phyloP scores from a whole-genome alignment of 2,888 invertebrate species.

The Hermaeophaga mercurialis region DNA sequence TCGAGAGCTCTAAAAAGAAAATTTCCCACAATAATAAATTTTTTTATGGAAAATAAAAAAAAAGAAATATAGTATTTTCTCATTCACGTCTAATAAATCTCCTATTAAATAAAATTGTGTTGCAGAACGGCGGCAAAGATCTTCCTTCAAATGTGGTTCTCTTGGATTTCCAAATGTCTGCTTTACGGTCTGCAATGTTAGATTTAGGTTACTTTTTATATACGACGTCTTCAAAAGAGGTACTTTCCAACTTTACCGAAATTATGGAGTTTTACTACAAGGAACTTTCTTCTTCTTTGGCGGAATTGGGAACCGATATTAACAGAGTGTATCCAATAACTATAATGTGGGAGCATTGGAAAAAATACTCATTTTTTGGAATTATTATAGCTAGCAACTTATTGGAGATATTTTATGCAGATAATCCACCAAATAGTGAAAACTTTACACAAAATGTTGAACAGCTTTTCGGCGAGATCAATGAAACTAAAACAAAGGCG shows the following conservation, averaged over 20 bases:
- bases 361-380: conserved; percentile 37
- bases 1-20: no score
- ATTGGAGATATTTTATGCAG: neutral
- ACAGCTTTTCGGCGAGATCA: neutral
- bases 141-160: conserved; percentile 34
- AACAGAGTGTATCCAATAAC: conserved; percentile 16
- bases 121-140: conserved; percentile 23
- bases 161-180: conserved; percentile 44
- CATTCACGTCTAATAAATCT: no score
- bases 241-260: neutral
- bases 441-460: neutral
- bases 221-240: conserved; percentile 32
- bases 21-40: no score
- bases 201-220: conserved; percentile 49
- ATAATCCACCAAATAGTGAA: neutral
- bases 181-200: conserved; percentile 38
- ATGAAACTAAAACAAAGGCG: neutral
- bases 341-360: conserved; percentile 42
- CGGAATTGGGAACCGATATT: conserved; percentile 42
- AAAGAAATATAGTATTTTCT: no score
- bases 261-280: conserved; percentile 44
- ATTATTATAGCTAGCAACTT: neutral
- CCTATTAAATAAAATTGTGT: no score
- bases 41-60: no score
- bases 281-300: conserved; percentile 40